phyloP scores from a whole-genome alignment of 2,113 vertebrate genomes.

The Turdus rufiventris region DNA sequence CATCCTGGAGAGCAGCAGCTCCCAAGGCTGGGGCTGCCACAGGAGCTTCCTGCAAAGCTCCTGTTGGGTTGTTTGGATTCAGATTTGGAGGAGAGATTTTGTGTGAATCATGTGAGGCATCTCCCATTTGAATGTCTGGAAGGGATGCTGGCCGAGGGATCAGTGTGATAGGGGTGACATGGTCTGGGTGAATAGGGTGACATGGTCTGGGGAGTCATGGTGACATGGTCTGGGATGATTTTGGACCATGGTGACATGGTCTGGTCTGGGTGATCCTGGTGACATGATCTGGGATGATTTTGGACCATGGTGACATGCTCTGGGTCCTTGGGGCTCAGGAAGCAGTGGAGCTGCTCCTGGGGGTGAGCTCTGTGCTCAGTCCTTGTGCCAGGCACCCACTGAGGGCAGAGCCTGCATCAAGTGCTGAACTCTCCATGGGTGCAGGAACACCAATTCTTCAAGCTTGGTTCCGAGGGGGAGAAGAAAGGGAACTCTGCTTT shows the following conservation, averaged over 20 bases:
- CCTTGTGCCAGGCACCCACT: rapidly evolving
- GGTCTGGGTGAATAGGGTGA: too few relatives aligned
- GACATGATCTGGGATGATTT: too few relatives aligned
- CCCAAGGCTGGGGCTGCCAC: not conserved
- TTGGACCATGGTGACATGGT: too few relatives aligned
- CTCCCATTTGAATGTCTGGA: not conserved
- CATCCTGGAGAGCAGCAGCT: not conserved
- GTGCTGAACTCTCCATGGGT: not conserved
- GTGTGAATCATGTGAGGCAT: not conserved
- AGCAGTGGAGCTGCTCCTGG: not conserved
- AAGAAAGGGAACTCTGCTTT: not conserved
- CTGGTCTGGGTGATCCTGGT: too few relatives aligned
- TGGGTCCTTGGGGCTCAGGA: not conserved
- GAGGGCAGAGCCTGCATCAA: not conserved
- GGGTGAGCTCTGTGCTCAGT: not conserved
- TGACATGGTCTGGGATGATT: too few relatives aligned
- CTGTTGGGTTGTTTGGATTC: not conserved
- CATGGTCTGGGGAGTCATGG: too few relatives aligned
- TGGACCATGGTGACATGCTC: too few relatives aligned
- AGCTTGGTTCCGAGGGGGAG: not conserved
- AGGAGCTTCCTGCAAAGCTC: not conserved
- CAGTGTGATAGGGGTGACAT: rapidly evolving
- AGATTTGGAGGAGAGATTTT: not conserved
- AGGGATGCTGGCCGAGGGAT: not conserved
- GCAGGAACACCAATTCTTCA: not conserved